phyloP scores from a whole-genome alignment of 2,113 vertebrate genomes.

The Ploceus nigricollis region DNA sequence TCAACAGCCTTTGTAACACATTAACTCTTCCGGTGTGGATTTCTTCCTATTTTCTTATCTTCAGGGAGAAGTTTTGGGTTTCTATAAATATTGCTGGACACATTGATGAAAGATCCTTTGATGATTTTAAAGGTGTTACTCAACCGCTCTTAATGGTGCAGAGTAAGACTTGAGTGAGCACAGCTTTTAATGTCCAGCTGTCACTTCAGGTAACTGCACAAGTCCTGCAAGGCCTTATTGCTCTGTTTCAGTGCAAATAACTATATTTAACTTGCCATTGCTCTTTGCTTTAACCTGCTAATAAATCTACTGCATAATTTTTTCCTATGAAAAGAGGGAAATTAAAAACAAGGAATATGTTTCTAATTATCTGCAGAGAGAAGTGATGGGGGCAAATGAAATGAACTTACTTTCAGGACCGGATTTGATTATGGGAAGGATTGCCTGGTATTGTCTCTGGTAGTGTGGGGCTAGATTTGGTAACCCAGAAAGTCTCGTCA shows the following conservation, averaged over 20 bases:
- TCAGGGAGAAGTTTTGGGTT: not conserved
- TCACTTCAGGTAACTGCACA: not conserved
- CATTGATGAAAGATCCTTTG: not conserved
- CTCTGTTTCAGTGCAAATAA: not conserved
- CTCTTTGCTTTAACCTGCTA: not conserved
- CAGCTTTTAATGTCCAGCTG: not conserved
- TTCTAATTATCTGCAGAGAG: not conserved
- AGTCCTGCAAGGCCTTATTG: not conserved
- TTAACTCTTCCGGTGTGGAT: not conserved
- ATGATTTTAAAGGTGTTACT: not conserved
- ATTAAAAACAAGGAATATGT: not conserved
- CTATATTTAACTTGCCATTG: not conserved
- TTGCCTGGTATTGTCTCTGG: not conserved
- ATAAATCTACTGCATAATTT: not conserved
- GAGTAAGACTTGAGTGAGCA: not conserved
- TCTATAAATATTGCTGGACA: not conserved
- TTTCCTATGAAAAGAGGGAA: not conserved
- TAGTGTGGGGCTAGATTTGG: not conserved
- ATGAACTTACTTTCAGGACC: not conserved
- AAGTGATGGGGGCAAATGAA: not conserved
- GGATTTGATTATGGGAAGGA: not conserved
- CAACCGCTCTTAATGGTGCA: not conserved
- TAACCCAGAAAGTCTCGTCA: not conserved
- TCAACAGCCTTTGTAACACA: not conserved
- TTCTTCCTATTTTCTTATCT: not conserved